These are phyloP conservation scores for Masticophis lateralis DNA, from an alignment of 2,797 vertebrate genomes.

Conservation along the genomic window DNA sequence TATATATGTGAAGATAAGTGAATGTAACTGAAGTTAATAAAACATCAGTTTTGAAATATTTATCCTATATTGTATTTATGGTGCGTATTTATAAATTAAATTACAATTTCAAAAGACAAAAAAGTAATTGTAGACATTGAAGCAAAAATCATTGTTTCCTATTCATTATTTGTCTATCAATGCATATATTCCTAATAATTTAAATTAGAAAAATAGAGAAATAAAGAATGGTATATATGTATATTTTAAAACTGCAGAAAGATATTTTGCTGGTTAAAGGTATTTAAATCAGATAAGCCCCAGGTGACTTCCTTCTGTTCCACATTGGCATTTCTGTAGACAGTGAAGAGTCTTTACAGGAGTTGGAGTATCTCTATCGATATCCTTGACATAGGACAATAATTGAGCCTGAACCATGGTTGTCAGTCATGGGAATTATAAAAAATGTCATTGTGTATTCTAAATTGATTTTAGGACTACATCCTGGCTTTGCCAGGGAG, in stretches of 20 bases:
- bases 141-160: neutral
- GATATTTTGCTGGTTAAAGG: neutral
- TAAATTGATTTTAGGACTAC: neutral
- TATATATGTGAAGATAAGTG: neutral
- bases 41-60: neutral
- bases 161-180: neutral
- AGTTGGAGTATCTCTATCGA: neutral
- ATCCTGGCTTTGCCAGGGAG: neutral
- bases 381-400: no score
- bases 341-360: neutral
- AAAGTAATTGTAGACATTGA: neutral
- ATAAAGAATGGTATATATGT: neutral
- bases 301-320: neutral
- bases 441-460: neutral
- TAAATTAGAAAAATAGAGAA: neutral
- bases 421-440: neutral
- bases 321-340: neutral
- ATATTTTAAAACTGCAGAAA: neutral
- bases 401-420: neutral
- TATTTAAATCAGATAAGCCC: neutral
- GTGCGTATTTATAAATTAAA: neutral
- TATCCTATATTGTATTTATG: neutral
- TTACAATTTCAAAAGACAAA: neutral
- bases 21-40: neutral
- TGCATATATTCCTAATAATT: neutral